Conservation (phyloP, 2,113 vertebrate species). For the Psilopogon haemacephalus region DNA sequence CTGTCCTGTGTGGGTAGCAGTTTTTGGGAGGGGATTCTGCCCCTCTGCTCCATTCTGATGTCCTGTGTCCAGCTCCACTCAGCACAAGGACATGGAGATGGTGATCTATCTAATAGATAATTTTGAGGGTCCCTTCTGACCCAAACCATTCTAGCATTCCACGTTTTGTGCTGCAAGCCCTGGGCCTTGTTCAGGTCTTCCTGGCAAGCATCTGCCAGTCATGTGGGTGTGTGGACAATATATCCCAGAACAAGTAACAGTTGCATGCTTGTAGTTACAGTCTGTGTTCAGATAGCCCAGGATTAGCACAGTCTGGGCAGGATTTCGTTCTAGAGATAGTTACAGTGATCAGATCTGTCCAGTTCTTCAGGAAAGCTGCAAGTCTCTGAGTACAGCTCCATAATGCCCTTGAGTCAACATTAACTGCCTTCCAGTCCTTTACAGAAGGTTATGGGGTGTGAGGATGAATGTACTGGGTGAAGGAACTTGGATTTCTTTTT, state of each 20-base stretch:
- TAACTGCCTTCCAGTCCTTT: not conserved
- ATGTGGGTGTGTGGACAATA: not conserved
- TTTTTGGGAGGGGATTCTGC: too few relatives aligned
- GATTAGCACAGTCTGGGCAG: not conserved
- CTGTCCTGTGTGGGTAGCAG: too few relatives aligned
- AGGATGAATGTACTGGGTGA: not conserved
- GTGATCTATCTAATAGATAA: too few relatives aligned
- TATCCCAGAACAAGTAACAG: not conserved
- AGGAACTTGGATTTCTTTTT: not conserved
- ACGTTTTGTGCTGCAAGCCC: not conserved
- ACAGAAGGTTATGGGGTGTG: not conserved
- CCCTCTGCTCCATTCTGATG: too few relatives aligned
- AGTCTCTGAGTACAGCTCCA: not conserved
- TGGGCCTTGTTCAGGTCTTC: not conserved
- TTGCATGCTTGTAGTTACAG: not conserved
- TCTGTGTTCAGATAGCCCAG: not conserved
- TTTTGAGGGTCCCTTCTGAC: too few relatives aligned
- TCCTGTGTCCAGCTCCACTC: too few relatives aligned
- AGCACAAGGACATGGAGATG: too few relatives aligned
- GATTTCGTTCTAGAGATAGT: not conserved
- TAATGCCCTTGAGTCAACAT: accelerated
- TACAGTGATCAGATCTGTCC: not conserved
- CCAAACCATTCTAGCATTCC: too few relatives aligned
- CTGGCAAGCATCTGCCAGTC: not conserved
- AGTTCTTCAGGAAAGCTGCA: not conserved